phyloP scores from a whole-genome alignment of 2,888 invertebrate species.

The Hirtodrosophila cameraria region DNA sequence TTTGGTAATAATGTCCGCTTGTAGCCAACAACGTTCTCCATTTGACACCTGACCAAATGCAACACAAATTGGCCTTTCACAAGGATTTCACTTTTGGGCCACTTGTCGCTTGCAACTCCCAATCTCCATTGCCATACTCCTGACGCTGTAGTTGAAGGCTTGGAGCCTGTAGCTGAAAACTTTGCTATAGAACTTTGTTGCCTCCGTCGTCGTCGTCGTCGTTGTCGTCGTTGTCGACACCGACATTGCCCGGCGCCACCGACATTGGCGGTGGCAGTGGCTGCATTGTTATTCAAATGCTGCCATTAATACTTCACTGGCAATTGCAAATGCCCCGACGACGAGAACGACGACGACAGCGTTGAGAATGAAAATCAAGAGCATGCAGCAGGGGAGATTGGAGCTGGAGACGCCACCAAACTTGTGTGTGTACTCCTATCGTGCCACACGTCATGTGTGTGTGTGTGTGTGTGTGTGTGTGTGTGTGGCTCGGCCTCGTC shows the following conservation, averaged over 20 bases:
- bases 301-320: slow-evolving; percentile 75
- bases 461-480: slow-evolving; percentile 7
- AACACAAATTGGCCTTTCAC: slow-evolving; percentile 49
- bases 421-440: slow-evolving; percentile 10
- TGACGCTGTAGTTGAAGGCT: neutral
- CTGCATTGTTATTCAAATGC: slow-evolving; percentile 76
- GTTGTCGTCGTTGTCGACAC: neutral
- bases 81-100: slow-evolving; percentile 26
- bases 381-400: neutral
- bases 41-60: slow-evolving; percentile 45
- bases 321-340: slow-evolving; percentile 62
- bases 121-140: neutral
- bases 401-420: slow-evolving; percentile 5
- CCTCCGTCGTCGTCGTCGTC: neutral
- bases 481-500: slow-evolving; percentile 13
- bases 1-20: slow-evolving; percentile 15
- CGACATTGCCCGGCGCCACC: slow-evolving; percentile 11
- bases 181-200: slow-evolving; percentile 30
- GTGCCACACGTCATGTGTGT: slow-evolving; percentile 20
- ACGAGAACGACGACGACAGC: slow-evolving; percentile 20
- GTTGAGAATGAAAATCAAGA: slow-evolving; percentile 15
- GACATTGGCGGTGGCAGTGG: slow-evolving; percentile 12
- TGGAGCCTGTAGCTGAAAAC: slow-evolving; percentile 20
- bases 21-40: slow-evolving; percentile 2
- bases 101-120: slow-evolving; percentile 26